Conservation (phyloP, 2,888 invertebrate species). For the Ernsta delagoae region DNA sequence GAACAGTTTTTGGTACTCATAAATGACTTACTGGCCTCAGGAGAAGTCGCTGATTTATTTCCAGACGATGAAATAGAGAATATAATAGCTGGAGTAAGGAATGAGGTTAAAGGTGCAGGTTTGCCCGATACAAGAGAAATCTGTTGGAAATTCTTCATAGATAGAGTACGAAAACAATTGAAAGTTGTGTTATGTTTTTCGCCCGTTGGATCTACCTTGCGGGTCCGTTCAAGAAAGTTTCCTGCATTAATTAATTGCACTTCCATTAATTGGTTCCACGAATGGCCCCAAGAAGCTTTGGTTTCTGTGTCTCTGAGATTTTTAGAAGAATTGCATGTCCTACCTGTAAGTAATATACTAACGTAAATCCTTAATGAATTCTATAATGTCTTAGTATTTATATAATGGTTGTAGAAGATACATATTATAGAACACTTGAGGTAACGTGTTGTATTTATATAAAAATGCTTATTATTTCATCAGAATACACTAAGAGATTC, state of each 20-base stretch:
- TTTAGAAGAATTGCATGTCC: slow-evolving; percentile 90
- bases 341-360: slow-evolving; percentile 86
- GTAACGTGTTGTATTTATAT: background rate
- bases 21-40: slow-evolving; percentile 97
- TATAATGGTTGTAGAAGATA: background rate
- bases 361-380: too few species aligned
- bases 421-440: background rate
- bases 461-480: slow-evolving; percentile 42
- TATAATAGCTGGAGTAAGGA: slow-evolving; percentile 93
- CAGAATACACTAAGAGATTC: slow-evolving; percentile 91
- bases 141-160: slow-evolving; percentile 99
- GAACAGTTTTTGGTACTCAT: slow-evolving; percentile 98
- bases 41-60: slow-evolving; percentile 97
- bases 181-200: slow-evolving; percentile 98
- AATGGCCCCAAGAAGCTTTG: slow-evolving; percentile 99
- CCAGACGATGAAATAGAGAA: slow-evolving; percentile 98
- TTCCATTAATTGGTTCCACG: slow-evolving; percentile 99
- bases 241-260: slow-evolving; percentile 98
- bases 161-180: slow-evolving; percentile 94
- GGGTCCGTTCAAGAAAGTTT: slow-evolving; percentile 96
- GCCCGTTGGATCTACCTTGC: slow-evolving; percentile 96
- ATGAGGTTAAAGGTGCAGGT: slow-evolving; percentile 94
- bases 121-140: slow-evolving; percentile 96
- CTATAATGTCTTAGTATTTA: background rate
- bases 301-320: slow-evolving; percentile 97